Percentiles rank a stretch among this genome's conserved stretches.
Conservation (phyloP, 2,888 invertebrate genomes). For the Mellilla xanthometata region DNA sequence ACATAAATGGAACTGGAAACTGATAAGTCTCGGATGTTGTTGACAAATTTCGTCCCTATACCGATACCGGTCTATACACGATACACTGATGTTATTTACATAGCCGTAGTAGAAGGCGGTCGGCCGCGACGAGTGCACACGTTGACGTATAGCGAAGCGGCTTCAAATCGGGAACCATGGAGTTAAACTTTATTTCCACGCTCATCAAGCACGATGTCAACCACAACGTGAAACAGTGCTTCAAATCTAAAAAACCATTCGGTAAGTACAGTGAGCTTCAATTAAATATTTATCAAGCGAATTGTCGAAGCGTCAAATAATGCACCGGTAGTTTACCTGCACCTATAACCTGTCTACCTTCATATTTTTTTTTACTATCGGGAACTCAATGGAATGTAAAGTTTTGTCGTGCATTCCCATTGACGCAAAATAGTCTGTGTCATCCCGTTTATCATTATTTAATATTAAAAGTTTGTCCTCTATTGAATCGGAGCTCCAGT, state of each 20-base stretch:
- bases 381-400: slow-evolving; percentile 21
- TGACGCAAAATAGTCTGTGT: slow-evolving; percentile 7
- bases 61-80: slow-evolving; percentile 34
- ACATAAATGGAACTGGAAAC: slow-evolving; percentile 33
- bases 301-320: slow-evolving; percentile 2
- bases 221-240: slow-evolving; percentile 77
- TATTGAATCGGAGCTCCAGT: background rate
- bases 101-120: slow-evolving; percentile 50
- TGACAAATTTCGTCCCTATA: slow-evolving; percentile 47
- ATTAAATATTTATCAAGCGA: too few species aligned
- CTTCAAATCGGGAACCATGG: slow-evolving; percentile 55
- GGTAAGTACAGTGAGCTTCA: slow-evolving; percentile 53
- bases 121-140: slow-evolving; percentile 42
- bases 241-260: slow-evolving; percentile 74
- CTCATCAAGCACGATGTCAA: slow-evolving; percentile 77
- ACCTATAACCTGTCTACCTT: slow-evolving; percentile 19
- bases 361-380: slow-evolving; percentile 14
- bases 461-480: background rate
- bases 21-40: slow-evolving; percentile 45
- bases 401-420: slow-evolving; percentile 3
- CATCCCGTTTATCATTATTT: background rate
- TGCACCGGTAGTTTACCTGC: slow-evolving; percentile 14
- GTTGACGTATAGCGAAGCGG: slow-evolving; percentile 7
- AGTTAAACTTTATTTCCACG: slow-evolving; percentile 69
- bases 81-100: slow-evolving; percentile 66